A percentile compares a stretch with the other conserved stretches of the same genome.
Conservation (phyloP, 2,888 invertebrate species). For the Ditula angustiorana region DNA sequence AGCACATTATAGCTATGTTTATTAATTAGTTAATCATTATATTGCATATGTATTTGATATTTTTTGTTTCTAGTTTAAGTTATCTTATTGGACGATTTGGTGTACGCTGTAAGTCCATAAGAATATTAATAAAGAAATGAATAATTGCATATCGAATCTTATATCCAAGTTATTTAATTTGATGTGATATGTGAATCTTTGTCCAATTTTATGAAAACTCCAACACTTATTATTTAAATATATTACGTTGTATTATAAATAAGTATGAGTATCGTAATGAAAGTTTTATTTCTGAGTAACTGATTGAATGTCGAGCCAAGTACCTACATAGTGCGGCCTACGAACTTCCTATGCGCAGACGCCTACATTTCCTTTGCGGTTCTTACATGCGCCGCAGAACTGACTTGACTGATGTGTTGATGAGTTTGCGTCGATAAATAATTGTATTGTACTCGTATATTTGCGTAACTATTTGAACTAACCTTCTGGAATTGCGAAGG, state of each 20-base stretch:
- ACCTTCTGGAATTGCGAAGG: constrained; percentile 14
- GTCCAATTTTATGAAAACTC: too few relatives aligned
- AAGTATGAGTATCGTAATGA: not conserved
- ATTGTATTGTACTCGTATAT: constrained; percentile 12
- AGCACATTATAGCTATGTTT: too few relatives aligned
- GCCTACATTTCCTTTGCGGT: constrained; percentile 43
- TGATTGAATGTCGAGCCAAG: not conserved
- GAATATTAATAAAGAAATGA: too few relatives aligned
- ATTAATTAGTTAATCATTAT: too few relatives aligned
- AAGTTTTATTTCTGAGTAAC: not conserved
- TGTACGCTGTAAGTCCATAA: too few relatives aligned
- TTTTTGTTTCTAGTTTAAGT: too few relatives aligned
- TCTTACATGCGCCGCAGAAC: constrained; percentile 27
- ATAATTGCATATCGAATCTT: too few relatives aligned
- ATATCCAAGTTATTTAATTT: too few relatives aligned
- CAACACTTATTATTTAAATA: too few relatives aligned
- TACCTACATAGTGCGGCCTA: constrained; percentile 36
- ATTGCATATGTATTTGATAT: too few relatives aligned
- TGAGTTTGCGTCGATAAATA: constrained; percentile 15
- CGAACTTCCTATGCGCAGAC: constrained; percentile 50
- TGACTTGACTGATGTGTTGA: constrained; percentile 27
- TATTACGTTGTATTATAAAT: not conserved
- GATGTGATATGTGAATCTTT: too few relatives aligned
- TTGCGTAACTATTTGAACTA: constrained; percentile 21
- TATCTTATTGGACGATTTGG: too few relatives aligned